Percentiles rank a stretch among this genome's conserved stretches.
These are phyloP conservation scores for Montipora capricornis DNA, from an alignment of 64 coral and sea anemone genomes.

Conservation along the genomic window DNA sequence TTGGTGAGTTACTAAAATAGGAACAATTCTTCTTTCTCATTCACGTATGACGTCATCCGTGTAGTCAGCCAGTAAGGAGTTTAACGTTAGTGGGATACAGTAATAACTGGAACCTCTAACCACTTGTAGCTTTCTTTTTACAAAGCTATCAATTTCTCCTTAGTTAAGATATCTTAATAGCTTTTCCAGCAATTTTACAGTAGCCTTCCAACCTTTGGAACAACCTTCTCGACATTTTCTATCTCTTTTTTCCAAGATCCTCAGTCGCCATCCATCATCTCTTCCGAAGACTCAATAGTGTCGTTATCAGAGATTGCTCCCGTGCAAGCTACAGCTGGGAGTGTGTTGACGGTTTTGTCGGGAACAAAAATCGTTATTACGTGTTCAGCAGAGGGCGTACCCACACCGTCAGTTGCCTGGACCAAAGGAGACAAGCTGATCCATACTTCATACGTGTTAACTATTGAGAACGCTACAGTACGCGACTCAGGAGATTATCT, in stretches of 20 bases:
- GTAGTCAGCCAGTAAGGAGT: too few species aligned
- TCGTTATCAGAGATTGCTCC: constrained; percentile 24
- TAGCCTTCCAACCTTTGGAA: too few species aligned
- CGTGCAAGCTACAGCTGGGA: constrained; percentile 33
- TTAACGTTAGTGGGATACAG: too few species aligned
- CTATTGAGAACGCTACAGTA: background rate
- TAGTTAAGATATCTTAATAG: too few species aligned
- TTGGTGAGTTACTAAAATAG: constrained; percentile 53
- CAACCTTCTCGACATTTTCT: background rate
- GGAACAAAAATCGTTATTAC: constrained; percentile 20
- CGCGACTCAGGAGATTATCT: constrained; percentile 57
- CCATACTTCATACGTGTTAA: background rate
- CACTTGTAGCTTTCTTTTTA: too few species aligned
- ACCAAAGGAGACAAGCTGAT: constrained; percentile 32
- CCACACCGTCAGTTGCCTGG: constrained; percentile 61
- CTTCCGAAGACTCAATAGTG: background rate
- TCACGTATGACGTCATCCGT: background rate
- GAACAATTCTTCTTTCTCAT: background rate
- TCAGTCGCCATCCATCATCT: constrained; percentile 14
- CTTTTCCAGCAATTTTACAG: too few species aligned
- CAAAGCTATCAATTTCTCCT: too few species aligned
- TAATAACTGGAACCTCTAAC: too few species aligned
- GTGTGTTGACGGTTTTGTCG: constrained; percentile 16
- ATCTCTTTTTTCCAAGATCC: constrained; percentile 1
- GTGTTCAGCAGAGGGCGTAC: constrained; percentile 58